Percentiles rank a stretch among this genome's conserved stretches.
These are phyloP conservation scores for Oenanthe melanoleuca DNA, from an alignment of 2,113 vertebrate species.

Conservation along the genomic window DNA sequence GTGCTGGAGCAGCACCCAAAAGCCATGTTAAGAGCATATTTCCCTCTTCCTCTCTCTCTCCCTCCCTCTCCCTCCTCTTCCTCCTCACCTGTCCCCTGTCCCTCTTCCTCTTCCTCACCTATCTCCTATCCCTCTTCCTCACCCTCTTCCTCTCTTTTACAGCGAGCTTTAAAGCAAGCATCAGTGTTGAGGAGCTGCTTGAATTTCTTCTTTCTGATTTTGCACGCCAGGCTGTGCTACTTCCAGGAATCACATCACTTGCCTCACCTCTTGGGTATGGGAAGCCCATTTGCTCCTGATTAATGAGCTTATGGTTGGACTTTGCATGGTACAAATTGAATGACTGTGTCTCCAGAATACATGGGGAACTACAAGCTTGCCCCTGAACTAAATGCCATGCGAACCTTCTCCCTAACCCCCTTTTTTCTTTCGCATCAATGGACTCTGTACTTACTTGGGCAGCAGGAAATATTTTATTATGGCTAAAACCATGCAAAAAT, in stretches of 20 bases:
- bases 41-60: no score
- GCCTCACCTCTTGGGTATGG: neutral
- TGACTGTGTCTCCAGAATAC: neutral
- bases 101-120: no score
- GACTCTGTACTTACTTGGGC: neutral
- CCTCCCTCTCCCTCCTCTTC: neutral
- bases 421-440: neutral
- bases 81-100: no score
- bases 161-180: neutral
- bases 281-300: neutral
- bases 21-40: neutral
- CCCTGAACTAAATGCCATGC: neutral
- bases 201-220: neutral
- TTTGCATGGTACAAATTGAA: neutral
- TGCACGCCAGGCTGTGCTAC: neutral
- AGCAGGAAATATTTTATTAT: neutral
- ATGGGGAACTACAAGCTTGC: neutral
- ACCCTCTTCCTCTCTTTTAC: neutral
- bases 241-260: neutral
- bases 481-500: neutral
- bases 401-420: neutral
- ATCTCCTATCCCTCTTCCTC: no score
- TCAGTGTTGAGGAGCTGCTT: neutral
- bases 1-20: neutral
- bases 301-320: neutral